Evolutionary conservation across 2,113 vertebrate genomes (phyloP).

Genomic region (Axis porcinus): DNA sequence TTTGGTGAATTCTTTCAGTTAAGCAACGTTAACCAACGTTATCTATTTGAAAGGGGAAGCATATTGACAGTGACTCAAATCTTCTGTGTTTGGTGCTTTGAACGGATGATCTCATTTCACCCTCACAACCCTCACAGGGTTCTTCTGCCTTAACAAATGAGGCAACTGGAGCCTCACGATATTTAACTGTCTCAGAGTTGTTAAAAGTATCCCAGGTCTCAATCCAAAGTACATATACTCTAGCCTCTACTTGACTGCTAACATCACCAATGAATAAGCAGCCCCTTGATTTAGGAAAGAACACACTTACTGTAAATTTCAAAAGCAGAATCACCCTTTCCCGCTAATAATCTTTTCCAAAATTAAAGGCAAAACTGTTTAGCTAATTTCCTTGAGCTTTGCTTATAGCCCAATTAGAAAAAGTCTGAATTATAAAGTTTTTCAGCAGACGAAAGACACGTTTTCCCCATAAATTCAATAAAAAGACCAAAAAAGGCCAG

Average conservation of each 20-base stretch:
- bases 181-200: neutral
- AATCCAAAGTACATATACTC: neutral
- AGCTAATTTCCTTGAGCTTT: neutral
- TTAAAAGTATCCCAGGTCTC: neutral
- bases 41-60: neutral
- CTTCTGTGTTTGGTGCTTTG: neutral
- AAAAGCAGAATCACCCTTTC: conserved; percentile 31
- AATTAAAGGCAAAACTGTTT: conserved; percentile 24
- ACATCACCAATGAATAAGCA: neutral
- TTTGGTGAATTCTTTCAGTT: conserved; percentile 44
- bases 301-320: neutral
- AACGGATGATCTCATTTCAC: neutral
- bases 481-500: neutral
- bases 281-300: conserved; percentile 63
- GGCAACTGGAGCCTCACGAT: neutral
- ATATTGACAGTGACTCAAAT: neutral
- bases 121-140: neutral
- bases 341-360: conserved; percentile 41
- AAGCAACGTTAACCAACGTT: conserved; percentile 31
- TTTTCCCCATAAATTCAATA: neutral
- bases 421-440: neutral
- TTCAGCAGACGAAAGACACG: neutral
- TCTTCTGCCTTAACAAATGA: conserved; percentile 7
- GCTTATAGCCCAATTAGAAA: conserved; percentile 14
- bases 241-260: neutral